Evolutionary conservation across 2,113 vertebrate species (phyloP), one percentile per base, ranked within the genome.

Genomic region (Tychaedon coryphoeus): DNA sequence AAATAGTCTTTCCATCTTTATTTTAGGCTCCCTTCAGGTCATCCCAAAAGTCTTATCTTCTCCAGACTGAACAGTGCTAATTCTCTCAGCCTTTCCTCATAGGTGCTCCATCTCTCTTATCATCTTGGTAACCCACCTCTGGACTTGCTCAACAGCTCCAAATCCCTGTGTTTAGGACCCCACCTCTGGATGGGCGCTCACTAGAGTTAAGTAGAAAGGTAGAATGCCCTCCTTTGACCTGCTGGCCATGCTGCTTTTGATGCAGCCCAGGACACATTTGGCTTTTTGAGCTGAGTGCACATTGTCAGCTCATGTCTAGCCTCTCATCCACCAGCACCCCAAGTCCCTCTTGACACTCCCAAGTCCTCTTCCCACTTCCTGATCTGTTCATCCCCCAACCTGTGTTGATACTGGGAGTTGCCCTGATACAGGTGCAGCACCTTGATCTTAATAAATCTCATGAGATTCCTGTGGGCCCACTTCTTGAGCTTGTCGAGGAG

Each of bases 241-340:
- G 26, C 36, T 58, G 60, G 4, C 12, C 33, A 24, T 0, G 0
- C 12, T 38, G 15, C 8, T 77, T 38, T 51, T 12, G 50, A 38
- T 51, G 36, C 18, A 73, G 51, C 43, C 12, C 43, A 66, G 19
- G 36, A 51, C 15, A 36, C 3, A 6, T 14, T 36, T 58, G 28
- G 23, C 36, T 66, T 45, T 60, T 31, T 25, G 38, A 34, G 23
- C 13, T 53, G 14, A 74, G 24, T 29, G 16, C 10, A n/a, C 28
- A 13, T 20, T 36, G 12, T 12, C 5, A 16, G 15, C 8, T 66
- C 22, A 51, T 29, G 12, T 58, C 33, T 15, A 58, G 51, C 43
- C 6, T 50, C 50, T 58, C 19, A 65, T 43, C 10, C 38, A 50
- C 42, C 14, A 40, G 40, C 19, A 77, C 3, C 5, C n/a, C 10